These are phyloP conservation scores for Florisuga fusca DNA, from an alignment of 2,797 vertebrate species.

Conservation along the genomic window DNA sequence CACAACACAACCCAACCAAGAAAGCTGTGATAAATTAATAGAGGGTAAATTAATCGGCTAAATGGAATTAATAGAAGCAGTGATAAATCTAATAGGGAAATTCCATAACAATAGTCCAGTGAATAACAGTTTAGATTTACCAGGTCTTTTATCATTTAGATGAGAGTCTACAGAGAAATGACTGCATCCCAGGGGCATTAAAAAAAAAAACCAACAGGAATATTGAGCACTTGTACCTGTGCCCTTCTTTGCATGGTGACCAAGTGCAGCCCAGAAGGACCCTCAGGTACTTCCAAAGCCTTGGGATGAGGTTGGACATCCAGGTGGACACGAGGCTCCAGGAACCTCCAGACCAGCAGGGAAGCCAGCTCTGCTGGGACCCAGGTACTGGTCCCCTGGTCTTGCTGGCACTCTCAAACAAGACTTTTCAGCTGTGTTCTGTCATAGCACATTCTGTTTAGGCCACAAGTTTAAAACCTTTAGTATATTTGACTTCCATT, in stretches of 20 bases:
- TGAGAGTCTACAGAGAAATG: background rate
- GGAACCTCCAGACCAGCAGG: background rate
- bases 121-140: background rate
- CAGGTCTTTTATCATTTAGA: background rate
- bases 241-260: background rate
- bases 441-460: background rate
- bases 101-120: background rate
- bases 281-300: fast-evolving
- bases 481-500: background rate
- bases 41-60: conserved; percentile 12
- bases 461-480: background rate
- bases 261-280: background rate
- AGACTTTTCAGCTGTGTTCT: background rate
- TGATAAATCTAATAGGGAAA: conserved; percentile 31
- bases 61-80: conserved; percentile 46
- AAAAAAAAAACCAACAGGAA: background rate
- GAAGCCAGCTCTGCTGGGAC: background rate
- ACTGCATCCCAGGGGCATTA: background rate
- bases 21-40: conserved; percentile 42
- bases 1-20: background rate
- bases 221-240: background rate
- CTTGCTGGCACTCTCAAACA: background rate
- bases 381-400: background rate
- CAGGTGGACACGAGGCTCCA: fast-evolving
- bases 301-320: background rate